Conservation (phyloP, 53 echinoderm and acorn worm genomes). For the Astropecten irregularis region DNA sequence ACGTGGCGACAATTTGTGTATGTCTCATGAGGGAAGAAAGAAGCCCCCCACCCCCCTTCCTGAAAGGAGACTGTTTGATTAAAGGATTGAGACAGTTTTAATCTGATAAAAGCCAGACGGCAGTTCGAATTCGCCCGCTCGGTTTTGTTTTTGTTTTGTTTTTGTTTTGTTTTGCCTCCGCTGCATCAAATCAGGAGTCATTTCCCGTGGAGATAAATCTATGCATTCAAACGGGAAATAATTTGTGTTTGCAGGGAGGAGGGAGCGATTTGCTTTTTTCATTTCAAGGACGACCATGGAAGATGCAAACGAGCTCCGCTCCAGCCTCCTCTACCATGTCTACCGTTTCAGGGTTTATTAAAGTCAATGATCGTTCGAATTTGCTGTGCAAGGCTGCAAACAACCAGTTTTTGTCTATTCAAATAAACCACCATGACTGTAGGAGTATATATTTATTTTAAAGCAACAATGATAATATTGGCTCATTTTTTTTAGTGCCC, state of each 20-base stretch:
- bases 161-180: background rate
- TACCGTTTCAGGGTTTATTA: too few species aligned
- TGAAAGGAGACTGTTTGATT: slow-evolving; percentile 40
- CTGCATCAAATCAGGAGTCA: slow-evolving; percentile 7
- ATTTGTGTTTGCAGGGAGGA: background rate
- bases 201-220: background rate
- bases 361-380: too few species aligned
- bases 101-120: slow-evolving; percentile 42
- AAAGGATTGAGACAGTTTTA: slow-evolving; percentile 31
- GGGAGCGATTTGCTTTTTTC: background rate
- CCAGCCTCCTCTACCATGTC: too few species aligned
- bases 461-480: too few species aligned
- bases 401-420: too few species aligned
- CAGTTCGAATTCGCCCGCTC: background rate
- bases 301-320: too few species aligned
- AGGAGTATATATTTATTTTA: too few species aligned
- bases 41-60: too few species aligned
- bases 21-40: too few species aligned
- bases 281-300: background rate
- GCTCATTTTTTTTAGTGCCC: too few species aligned
- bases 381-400: too few species aligned
- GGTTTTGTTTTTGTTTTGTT: background rate
- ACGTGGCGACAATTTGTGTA: slow-evolving; percentile 21
- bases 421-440: too few species aligned
- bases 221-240: background rate